phyloP scores from a whole-genome alignment of 2,888 invertebrate species.

The Drosophila incognita region DNA sequence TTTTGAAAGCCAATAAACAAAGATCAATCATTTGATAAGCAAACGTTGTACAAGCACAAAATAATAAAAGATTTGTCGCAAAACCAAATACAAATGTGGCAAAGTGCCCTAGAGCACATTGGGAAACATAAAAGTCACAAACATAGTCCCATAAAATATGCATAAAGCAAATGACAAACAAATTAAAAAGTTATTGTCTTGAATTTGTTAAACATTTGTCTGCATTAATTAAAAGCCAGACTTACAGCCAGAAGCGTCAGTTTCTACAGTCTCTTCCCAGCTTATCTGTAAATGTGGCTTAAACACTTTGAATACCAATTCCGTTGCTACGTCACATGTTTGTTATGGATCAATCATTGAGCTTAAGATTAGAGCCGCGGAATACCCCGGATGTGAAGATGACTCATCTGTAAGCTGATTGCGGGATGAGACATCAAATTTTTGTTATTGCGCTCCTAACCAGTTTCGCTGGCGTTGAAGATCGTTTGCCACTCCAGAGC shows the following conservation, averaged over 20 bases:
- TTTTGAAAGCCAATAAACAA: constrained; percentile 50
- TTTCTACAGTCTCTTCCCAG: not conserved
- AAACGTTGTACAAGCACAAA: constrained; percentile 41
- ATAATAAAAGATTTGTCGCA: constrained; percentile 29
- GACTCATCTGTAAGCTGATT: constrained; percentile 48
- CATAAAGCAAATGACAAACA: constrained; percentile 31
- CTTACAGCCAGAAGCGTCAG: not conserved
- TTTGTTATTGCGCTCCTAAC: constrained; percentile 31
- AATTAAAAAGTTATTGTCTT: constrained; percentile 44
- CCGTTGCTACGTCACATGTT: constrained; percentile 36
- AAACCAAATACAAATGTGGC: constrained; percentile 35
- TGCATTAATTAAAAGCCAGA: constrained; percentile 33
- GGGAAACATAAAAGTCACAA: constrained; percentile 18
- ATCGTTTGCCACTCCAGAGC: constrained; percentile 21
- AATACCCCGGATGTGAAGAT: constrained; percentile 70
- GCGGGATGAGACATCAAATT: constrained; percentile 31
- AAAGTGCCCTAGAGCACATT: constrained; percentile 32
- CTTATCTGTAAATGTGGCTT: constrained; percentile 12
- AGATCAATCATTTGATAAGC: constrained; percentile 75
- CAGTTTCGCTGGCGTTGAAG: constrained; percentile 34
- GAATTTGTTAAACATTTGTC: constrained; percentile 35
- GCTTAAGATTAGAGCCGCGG: constrained; percentile 29
- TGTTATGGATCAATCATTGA: constrained; percentile 22
- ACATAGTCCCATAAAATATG: constrained; percentile 49
- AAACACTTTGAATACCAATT: constrained; percentile 28